A percentile compares a stretch with the other conserved stretches of the same genome.
phyloP scores from a whole-genome alignment of 2,113 vertebrate genomes.

The Rhagologus leucostigma region DNA sequence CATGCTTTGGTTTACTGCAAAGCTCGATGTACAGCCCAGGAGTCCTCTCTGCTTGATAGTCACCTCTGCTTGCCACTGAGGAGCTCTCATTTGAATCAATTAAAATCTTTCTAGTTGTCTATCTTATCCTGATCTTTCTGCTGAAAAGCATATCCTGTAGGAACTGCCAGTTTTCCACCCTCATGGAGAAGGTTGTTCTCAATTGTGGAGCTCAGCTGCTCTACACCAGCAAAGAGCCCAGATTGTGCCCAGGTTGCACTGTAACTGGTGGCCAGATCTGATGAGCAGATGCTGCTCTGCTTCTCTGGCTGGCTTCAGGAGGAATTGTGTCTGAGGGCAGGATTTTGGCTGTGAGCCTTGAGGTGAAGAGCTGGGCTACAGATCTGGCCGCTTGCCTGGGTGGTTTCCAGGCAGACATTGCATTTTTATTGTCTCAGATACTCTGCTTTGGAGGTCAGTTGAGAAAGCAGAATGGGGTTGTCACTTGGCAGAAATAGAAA shows the following conservation, averaged over 20 bases:
- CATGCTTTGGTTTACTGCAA: not conserved
- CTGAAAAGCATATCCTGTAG: not conserved
- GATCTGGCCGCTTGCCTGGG: conserved; percentile 37
- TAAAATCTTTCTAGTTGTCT: not conserved
- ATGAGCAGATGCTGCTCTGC: conserved; percentile 1
- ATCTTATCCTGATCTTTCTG: not conserved
- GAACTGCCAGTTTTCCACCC: not conserved
- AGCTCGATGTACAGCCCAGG: not conserved
- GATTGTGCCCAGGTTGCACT: not conserved
- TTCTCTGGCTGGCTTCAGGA: not conserved
- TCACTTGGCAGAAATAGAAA: conserved; percentile 23
- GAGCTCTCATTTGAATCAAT: not conserved
- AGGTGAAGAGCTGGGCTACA: conserved; percentile 40
- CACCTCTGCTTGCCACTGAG: not conserved
- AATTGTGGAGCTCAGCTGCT: not conserved
- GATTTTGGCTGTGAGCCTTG: conserved; percentile 46
- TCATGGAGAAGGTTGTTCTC: not conserved
- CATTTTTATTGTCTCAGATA: conserved; percentile 56
- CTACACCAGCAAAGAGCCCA: not conserved
- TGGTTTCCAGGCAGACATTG: conserved; percentile 64
- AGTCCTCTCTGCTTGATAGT: not conserved
- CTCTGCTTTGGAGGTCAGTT: conserved; percentile 28
- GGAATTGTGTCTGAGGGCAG: conserved; percentile 33
- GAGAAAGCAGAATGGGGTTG: conserved; percentile 14
- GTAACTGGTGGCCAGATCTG: not conserved